phyloP scores from a whole-genome alignment of 92 coral and sea anemone genomes.

The Epizoanthus ramosus region DNA sequence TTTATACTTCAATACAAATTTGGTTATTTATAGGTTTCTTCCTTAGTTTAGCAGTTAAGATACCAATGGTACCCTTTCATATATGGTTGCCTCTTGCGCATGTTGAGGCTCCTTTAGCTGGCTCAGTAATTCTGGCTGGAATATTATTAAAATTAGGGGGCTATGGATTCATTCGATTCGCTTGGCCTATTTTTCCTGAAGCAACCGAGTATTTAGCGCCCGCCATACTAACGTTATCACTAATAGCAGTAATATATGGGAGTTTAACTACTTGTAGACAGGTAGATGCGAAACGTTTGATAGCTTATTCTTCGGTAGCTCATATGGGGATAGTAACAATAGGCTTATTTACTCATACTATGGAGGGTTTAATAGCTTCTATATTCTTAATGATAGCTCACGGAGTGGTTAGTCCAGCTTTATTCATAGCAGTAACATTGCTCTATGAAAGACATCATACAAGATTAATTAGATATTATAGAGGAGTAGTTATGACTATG shows the following conservation, averaged over 20 bases:
- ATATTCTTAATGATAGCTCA: conserved; percentile 85
- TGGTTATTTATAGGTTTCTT: conserved; percentile 74
- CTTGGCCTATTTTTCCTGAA: conserved; percentile 75
- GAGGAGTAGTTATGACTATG: conserved; percentile 77
- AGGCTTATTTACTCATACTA: conserved; percentile 50
- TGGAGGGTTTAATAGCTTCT: conserved; percentile 37
- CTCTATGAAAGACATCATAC: conserved; percentile 86
- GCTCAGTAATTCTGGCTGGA: conserved; percentile 83
- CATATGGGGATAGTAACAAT: conserved; percentile 87
- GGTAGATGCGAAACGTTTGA: conserved; percentile 76
- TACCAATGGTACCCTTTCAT: conserved; percentile 74
- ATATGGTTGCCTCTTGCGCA: conserved; percentile 85
- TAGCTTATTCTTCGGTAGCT: conserved; percentile 89
- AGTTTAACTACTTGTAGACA: conserved; percentile 80
- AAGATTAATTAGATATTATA: conserved; percentile 77
- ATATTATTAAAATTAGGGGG: conserved; percentile 84
- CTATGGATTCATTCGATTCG: conserved; percentile 75
- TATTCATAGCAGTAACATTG: conserved; percentile 78
- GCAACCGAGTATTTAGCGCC: conserved; percentile 79
- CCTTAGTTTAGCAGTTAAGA: conserved; percentile 82
- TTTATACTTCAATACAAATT: conserved; percentile 62
- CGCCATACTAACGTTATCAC: conserved; percentile 57
- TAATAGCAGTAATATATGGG: conserved; percentile 73
- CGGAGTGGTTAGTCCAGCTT: conserved; percentile 82
- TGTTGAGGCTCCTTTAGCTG: conserved; percentile 84